Evolutionary conservation across 1,140 invertebrate genomes (phyloP).

Genomic region (Hydropsyche tenuis): DNA sequence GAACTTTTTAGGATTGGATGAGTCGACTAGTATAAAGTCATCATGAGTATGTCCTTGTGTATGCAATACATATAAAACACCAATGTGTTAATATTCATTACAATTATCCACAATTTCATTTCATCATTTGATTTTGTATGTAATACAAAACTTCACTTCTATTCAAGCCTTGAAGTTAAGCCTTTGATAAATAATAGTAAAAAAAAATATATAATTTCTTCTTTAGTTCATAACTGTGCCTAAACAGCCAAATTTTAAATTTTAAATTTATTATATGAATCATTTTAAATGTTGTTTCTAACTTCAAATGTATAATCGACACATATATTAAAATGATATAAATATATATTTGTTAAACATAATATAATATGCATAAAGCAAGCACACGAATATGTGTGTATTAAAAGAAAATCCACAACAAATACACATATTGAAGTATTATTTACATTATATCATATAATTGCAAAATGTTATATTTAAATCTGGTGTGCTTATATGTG

Average conservation of each 20-base stretch:
- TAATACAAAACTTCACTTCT: constrained; percentile 20
- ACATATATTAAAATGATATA: not conserved
- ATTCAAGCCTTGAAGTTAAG: constrained; percentile 38
- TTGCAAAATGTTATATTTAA: constrained; percentile 15
- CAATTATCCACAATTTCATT: not conserved
- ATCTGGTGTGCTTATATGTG: constrained; percentile 45
- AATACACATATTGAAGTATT: not conserved
- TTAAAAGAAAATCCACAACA: constrained; percentile 9
- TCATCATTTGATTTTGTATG: constrained; percentile 24
- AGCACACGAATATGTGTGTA: constrained; percentile 20
- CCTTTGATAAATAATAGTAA: constrained; percentile 35
- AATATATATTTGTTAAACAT: not conserved
- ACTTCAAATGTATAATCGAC: not conserved
- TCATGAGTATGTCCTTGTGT: not conserved
- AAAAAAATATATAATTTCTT: constrained; percentile 23
- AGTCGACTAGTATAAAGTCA: too few relatives aligned
- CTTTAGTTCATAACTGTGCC: constrained; percentile 41
- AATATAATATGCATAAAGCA: not conserved
- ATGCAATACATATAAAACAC: constrained; percentile 27
- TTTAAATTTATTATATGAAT: constrained; percentile 15
- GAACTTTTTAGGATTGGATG: too few relatives aligned
- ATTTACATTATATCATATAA: constrained; percentile 18
- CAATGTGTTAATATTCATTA: constrained; percentile 18
- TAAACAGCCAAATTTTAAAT: constrained; percentile 27
- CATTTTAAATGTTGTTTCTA: constrained; percentile 14